Evolutionary conservation across 2,888 invertebrate genomes (phyloP), one percentile per base, ranked within the genome.

Genomic region (Cepaea hortensis): DNA sequence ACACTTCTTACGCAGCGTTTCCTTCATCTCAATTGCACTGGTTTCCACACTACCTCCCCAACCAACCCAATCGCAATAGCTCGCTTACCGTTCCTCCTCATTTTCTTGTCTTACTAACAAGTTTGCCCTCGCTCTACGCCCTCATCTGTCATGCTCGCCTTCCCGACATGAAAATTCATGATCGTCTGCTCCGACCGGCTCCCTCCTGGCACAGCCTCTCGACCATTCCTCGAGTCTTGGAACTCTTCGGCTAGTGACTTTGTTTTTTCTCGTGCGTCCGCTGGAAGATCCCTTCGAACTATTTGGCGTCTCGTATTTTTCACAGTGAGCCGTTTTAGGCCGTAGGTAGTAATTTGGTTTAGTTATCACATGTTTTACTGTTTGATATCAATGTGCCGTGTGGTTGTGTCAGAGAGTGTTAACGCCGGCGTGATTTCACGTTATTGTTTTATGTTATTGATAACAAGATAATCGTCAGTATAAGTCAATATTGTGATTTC

Each of bases 91-190:
- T 72, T 81, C 13, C 55, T 62, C 83, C 23, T 48, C 48, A 76
- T 73, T 20, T 75, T 76, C 84, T 84, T 76, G 75, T 76, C 76
- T 61, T 83, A 61, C 83, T 84, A 76, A 76, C 76, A 75, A 75
- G 75, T 76, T 84, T 65, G 84, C 81, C 81, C 81, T 48, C 75
- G 76, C 85, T 75, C 75, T 81, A 80, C 81, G 81, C 85, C 81
- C 85, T 85, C 80, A 85, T 85, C 81, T 85, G 85, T 85, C 85
- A 85, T 81, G 85, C 85, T 85, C 85, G 81, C 85, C 75, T 62
- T 65, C 81, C 50, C 81, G 65, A 55, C 85, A 85, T 85, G 85
- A 85, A 85, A 85, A 85, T 85, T 85, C 85, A 85, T 85, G 85
- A 85, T 81, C 65, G 62, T 65, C 7, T 1, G 65, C 48, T 48